These are phyloP conservation scores for Leptatherina wallacei DNA, from an alignment of 2,797 vertebrate genomes.

Conservation along the genomic window DNA sequence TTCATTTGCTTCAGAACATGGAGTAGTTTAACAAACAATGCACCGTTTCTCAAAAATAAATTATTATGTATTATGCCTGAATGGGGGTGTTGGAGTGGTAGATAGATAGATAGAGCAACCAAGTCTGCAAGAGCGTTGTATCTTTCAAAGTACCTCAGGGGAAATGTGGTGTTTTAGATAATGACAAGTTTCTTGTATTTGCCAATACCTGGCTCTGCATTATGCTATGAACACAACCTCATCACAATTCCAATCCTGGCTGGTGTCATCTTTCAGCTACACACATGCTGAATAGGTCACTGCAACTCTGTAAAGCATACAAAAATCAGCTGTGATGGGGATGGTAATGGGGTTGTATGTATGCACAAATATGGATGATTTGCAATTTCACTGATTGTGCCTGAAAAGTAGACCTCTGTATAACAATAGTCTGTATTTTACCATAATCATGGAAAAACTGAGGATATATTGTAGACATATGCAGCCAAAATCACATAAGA, in stretches of 20 bases:
- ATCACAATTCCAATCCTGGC: constrained; percentile 64
- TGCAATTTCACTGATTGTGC: constrained; percentile 44
- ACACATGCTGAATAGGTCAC: constrained; percentile 55
- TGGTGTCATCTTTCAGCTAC: constrained; percentile 69
- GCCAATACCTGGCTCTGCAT: constrained; percentile 71
- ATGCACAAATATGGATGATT: constrained; percentile 19
- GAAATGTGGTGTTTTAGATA: constrained; percentile 79
- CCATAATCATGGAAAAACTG: constrained; percentile 7
- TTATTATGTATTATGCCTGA: constrained; percentile 47
- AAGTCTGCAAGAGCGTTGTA: constrained; percentile 60
- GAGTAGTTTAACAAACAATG: constrained; percentile 68
- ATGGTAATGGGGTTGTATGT: constrained; percentile 42
- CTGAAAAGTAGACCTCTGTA: constrained; percentile 31
- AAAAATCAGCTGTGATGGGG: constrained; percentile 54
- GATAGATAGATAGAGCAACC: constrained; percentile 31
- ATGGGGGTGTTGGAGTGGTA: constrained; percentile 27
- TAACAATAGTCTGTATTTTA: constrained; percentile 49
- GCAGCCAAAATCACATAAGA: neutral
- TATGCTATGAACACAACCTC: constrained; percentile 69
- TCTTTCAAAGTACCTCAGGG: constrained; percentile 70
- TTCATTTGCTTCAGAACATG: constrained; percentile 62
- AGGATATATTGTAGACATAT: constrained; percentile 5
- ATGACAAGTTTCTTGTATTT: constrained; percentile 74
- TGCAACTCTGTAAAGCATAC: constrained; percentile 53
- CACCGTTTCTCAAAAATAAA: constrained; percentile 67